Evolutionary conservation across 2,113 vertebrate species (phyloP).

Genomic region (Barbus barbus): DNA sequence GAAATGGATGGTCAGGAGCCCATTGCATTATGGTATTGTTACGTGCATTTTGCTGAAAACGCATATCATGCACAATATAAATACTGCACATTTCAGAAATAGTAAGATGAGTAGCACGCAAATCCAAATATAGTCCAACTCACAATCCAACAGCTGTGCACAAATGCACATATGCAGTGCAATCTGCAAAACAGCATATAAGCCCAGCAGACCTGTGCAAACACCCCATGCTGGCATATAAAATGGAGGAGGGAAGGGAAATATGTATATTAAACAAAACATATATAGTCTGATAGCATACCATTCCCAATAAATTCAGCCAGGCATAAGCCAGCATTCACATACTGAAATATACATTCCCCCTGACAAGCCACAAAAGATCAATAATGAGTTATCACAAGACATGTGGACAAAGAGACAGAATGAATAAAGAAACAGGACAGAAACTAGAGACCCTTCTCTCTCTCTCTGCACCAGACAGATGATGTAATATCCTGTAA

Average conservation of each 20-base stretch:
- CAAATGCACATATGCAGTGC: not conserved
- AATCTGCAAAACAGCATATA: not conserved
- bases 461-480: conserved; percentile 2
- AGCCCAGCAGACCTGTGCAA: not conserved
- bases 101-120: not conserved
- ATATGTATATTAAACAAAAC: not conserved
- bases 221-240: not conserved
- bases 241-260: not conserved
- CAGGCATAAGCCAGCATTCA: not conserved
- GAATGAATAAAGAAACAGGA: not conserved
- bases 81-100: not conserved
- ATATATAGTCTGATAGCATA: not conserved
- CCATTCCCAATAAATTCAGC: not conserved
- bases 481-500: conserved; percentile 43
- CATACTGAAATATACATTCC: not conserved
- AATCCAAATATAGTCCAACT: not conserved
- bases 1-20: not conserved
- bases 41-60: not conserved
- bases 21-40: not conserved
- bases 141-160: not conserved
- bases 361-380: not conserved
- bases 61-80: not conserved
- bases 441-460: not conserved
- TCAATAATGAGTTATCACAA: conserved; percentile 12
- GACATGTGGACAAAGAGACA: not conserved